Base-by-base conservation (phyloP, 2,797 vertebrate species). In the Pogonophryne albipinna region DNA sequence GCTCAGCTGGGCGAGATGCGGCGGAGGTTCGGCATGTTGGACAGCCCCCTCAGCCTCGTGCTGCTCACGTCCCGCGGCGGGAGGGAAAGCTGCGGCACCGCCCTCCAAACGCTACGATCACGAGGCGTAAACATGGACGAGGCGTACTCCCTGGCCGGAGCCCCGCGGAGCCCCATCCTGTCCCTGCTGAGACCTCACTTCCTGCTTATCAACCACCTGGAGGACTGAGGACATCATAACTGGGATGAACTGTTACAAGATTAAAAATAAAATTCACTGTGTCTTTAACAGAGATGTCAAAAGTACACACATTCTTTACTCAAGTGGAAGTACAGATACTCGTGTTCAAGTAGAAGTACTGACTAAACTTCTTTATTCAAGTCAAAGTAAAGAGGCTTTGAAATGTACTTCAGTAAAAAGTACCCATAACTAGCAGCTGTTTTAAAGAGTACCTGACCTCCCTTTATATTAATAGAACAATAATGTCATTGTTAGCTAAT, bases 61-160 rank as follows among this genome's bases (percentile, higher is more conserved):
- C 62, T 91, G 15, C 6, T 93, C 66, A 92, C 65, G 1, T 70
- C 65, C 0, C 60, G 0, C 0, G 82, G 90, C 0, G 85, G 78
- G 44, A 81, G 77, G 44, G 79, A 89, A 3, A 66, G 66, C 72
- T 90, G 87, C 3, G 11, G 72, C 6, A 3, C 13, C 0, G 76
- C 83, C 14, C 61, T 93, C 58, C 65, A 3, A 44, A 66, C 9
- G 1, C 77, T 93, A 20, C 83, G 91, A 9, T 82, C 82, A 4
- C 65, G 34, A 0, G 90, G 91, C 2, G 10, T 93, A 2, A 53
- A 23, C 1, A 83, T 83, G 44, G 92, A 93, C 3, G 87, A 93
- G 63, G 91, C 80, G 0, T 88, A 90, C 80, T 89, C 89, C 56
- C 77, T 93, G 47, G 92, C 89, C 0, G 92, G 91, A 50, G 78